Conservation (phyloP, 2,113 vertebrate species). For the Arenaria interpres region DNA sequence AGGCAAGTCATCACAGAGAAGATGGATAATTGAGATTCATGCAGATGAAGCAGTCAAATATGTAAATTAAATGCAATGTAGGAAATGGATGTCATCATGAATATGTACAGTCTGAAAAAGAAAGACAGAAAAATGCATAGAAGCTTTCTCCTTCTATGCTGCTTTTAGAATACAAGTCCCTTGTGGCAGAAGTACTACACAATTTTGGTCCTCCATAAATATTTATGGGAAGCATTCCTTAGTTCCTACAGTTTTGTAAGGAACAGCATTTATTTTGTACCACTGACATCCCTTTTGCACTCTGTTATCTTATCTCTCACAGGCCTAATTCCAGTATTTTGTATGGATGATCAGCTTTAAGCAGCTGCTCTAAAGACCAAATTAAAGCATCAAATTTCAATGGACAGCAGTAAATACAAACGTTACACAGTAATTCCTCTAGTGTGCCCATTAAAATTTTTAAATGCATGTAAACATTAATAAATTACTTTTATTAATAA, state of each 20-base stretch:
- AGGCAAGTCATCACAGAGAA: background rate
- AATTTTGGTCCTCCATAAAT: constrained; percentile 32
- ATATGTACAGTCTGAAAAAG: background rate
- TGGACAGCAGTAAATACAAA: background rate
- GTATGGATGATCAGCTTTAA: background rate
- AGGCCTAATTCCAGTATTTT: background rate
- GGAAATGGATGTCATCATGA: background rate
- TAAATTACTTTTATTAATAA: background rate
- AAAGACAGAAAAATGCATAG: background rate
- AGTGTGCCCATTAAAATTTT: background rate
- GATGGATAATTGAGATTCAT: constrained; percentile 9
- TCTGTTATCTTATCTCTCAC: background rate
- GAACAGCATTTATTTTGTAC: background rate
- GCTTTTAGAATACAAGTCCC: constrained; percentile 16
- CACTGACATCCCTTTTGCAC: background rate
- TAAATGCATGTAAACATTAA: background rate
- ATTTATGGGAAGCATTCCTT: constrained; percentile 32
- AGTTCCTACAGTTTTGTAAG: background rate
- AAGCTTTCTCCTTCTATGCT: background rate
- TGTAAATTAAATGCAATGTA: constrained; percentile 29
- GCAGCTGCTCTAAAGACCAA: background rate
- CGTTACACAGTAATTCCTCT: background rate
- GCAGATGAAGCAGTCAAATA: constrained; percentile 34
- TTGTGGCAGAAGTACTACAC: background rate
- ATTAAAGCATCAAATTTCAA: background rate